Conservation (phyloP, 1,140 invertebrate genomes). For the Eueides isabella region DNA sequence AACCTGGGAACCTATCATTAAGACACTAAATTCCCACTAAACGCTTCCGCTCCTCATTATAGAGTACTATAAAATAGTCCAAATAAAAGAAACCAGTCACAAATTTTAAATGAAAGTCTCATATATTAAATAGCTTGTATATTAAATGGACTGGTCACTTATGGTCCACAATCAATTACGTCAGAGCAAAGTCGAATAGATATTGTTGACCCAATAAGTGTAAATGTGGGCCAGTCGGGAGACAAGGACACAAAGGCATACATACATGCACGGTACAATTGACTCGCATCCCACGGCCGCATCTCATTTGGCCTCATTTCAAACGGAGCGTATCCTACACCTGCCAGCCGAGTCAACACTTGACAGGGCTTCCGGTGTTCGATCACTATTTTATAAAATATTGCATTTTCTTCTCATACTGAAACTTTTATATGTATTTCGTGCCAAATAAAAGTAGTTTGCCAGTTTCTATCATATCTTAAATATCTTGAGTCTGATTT, state of each 20-base stretch:
- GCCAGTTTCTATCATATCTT: neutral
- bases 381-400: conserved; percentile 24
- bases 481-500: neutral
- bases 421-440: neutral
- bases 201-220: conserved; percentile 37
- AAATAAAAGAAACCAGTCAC: conserved; percentile 3
- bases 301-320: conserved; percentile 65
- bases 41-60: too few relatives aligned
- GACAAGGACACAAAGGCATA: conserved; percentile 42
- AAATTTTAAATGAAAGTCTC: neutral
- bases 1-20: too few relatives aligned
- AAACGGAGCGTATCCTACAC: conserved; percentile 54
- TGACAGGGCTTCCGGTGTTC: conserved; percentile 21
- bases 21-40: too few relatives aligned
- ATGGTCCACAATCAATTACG: conserved; percentile 11
- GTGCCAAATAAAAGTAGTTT: conserved; percentile 16
- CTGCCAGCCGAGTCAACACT: conserved; percentile 40
- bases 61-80: too few relatives aligned
- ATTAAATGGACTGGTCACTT: neutral
- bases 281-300: conserved; percentile 52
- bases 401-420: neutral
- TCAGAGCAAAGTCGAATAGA: conserved; percentile 19
- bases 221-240: conserved; percentile 30
- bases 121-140: neutral
- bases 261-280: conserved; percentile 61